Percentiles rank a stretch among this genome's conserved stretches.
Evolutionary conservation across 64 coral and sea anemone species (phyloP).

Genomic region (Actinia tenebrosa): DNA sequence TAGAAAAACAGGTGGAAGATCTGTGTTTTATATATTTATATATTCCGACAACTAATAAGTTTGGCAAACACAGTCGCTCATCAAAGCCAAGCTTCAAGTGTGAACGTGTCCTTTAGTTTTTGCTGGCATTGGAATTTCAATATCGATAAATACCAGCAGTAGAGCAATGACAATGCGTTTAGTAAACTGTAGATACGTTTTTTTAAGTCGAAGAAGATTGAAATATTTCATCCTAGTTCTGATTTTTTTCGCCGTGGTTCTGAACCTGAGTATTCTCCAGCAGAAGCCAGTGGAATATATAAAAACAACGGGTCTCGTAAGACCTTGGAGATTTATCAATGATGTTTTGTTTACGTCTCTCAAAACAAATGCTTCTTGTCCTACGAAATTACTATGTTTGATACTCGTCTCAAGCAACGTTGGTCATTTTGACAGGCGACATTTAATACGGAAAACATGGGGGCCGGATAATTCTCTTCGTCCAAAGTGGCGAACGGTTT

Average conservation of each 20-base stretch:
- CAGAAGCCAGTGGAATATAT: neutral
- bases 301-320: neutral
- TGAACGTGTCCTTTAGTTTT: no score
- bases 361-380: slow-evolving; percentile 18
- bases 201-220: neutral
- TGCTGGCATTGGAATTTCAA: no score
- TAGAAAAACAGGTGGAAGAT: no score
- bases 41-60: no score
- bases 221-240: neutral
- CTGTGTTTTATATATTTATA: no score
- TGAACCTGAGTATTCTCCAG: neutral
- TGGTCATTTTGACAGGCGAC: slow-evolving; percentile 45
- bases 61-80: no score
- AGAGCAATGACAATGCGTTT: neutral
- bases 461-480: slow-evolving; percentile 39
- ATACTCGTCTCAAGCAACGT: slow-evolving; percentile 66
- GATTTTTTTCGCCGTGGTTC: neutral
- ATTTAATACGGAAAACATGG: slow-evolving; percentile 71
- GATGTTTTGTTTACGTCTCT: neutral
- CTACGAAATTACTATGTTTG: slow-evolving; percentile 28
- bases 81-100: no score
- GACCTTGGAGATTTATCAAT: neutral
- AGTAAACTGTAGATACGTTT: neutral
- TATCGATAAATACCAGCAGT: no score
- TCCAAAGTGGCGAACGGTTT: slow-evolving; percentile 57